Base-by-base conservation (phyloP, 2,113 vertebrate species). In the Notothenia rossii region DNA sequence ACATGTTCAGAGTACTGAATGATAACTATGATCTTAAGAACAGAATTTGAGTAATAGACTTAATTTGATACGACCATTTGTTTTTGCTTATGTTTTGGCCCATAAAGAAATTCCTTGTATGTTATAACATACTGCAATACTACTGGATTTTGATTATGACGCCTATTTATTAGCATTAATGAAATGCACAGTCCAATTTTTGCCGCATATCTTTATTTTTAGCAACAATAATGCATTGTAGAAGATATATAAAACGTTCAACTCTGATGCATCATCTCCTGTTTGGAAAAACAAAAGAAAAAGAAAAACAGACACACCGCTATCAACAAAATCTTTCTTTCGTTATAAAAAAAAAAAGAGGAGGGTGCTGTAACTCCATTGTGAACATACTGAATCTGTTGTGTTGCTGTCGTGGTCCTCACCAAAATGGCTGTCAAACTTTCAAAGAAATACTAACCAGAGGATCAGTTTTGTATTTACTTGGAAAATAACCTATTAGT, bases 191-290 rank as follows among this genome's bases (percentile, higher is more conserved):
- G 29, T 45, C n/a, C 18, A 12, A 66, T 58, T 8, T 88, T 88
- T 87, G 83, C 83, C 71, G 76, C 67, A 48, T 81, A 56, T 83
- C 82, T 94, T 91, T 92, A 90, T 93, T 94, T 88, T 87, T 81
- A 91, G 86, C 79, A 89, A 92, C 85, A 90, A 92, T 87, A 90
- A 93, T 81, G 86, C 73, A 87, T 83, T 87, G 88, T 89, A 90
- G 86, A 92, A 93, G 86, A 92, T 91, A 93, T 93, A 93, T 85
- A 93, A 92, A 93, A 94, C 92, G 71, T 79, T 88, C 82, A 90
- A 90, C 84, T 89, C 68, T 90, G 74, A 91, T 91, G 84, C 82
- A 81, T 81, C 74, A 77, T 84, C 70, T 84, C 67, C 75, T 61
- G 71, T 77, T 74, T 68, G 53, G 46, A 56, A 62, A 77, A 82